Evolutionary conservation across 2,888 invertebrate genomes (phyloP).

Genomic region (Auanema sp.): DNA sequence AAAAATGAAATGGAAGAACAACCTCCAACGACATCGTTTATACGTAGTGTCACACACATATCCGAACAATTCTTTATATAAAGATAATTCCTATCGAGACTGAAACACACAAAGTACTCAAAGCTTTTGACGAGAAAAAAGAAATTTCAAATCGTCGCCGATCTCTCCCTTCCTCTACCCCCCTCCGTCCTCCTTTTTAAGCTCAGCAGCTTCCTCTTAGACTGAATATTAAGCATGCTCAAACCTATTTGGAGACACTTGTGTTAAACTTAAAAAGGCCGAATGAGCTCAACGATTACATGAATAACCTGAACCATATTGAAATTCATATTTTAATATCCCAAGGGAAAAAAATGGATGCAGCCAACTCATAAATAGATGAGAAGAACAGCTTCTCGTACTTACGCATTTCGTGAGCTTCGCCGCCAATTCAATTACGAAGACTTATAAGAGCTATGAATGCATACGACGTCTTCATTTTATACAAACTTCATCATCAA

Average conservation of each 20-base stretch:
- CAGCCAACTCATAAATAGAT: no score
- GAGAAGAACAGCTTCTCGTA: no score
- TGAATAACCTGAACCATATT: conserved; percentile 1
- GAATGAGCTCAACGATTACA: not conserved
- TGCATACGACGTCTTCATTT: conserved; percentile 2
- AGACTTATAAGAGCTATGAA: not conserved
- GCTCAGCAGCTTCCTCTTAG: no score
- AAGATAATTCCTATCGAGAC: conserved; percentile 54
- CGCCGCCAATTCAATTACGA: not conserved
- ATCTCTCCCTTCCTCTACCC: no score
- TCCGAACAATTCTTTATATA: conserved; percentile 61
- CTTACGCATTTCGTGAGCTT: no score
- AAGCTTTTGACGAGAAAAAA: no score
- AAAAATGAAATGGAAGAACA: conserved; percentile 5
- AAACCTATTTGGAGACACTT: no score
- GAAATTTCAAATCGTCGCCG: no score
- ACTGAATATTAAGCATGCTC: no score
- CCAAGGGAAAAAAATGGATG: not conserved
- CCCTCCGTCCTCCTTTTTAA: no score
- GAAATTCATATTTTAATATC: conserved; percentile 3
- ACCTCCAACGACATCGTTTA: conserved; percentile 63
- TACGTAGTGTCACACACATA: conserved; percentile 59
- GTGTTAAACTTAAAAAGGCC: no score
- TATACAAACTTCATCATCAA: conserved; percentile 1
- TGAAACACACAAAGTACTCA: conserved; percentile 25